These are phyloP conservation scores for Thunnus maccoyii DNA, from an alignment of 2,113 vertebrate species.

Conservation along the genomic window DNA sequence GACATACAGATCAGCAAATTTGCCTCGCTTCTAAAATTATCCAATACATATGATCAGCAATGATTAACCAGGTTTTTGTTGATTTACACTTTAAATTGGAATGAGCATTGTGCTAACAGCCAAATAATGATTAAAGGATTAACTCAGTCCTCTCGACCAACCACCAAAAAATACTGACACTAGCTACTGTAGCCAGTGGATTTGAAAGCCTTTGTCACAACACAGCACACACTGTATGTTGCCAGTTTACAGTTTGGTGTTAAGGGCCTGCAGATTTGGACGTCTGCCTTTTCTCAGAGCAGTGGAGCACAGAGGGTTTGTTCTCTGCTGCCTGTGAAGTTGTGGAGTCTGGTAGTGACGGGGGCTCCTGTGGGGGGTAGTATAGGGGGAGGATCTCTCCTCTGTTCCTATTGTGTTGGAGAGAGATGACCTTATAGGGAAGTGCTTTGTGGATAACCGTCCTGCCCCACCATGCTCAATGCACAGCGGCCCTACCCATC, in stretches of 20 bases:
- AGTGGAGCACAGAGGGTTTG: slow-evolving; percentile 42
- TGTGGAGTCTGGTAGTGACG: slow-evolving; percentile 41
- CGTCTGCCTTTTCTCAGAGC: slow-evolving; percentile 49
- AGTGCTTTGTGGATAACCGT: slow-evolving; percentile 80
- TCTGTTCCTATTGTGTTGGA: slow-evolving; percentile 78
- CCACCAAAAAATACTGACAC: background rate
- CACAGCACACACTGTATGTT: background rate
- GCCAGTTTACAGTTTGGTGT: slow-evolving; percentile 35
- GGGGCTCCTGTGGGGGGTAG: slow-evolving; percentile 28
- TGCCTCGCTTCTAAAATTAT: background rate
- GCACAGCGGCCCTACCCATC: slow-evolving; percentile 83
- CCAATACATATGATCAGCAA: background rate
- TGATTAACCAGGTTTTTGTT: slow-evolving; percentile 1
- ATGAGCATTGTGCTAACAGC: background rate
- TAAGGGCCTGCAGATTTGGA: slow-evolving; percentile 19
- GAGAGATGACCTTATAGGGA: slow-evolving; percentile 91
- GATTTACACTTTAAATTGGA: background rate
- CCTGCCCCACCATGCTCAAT: slow-evolving; percentile 79
- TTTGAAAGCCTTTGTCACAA: slow-evolving; percentile 8
- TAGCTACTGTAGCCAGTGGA: background rate
- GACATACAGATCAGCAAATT: background rate
- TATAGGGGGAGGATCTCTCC: slow-evolving; percentile 49
- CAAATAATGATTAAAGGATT: background rate
- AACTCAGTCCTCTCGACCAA: background rate
- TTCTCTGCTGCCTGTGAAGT: slow-evolving; percentile 59